Base-by-base conservation (phyloP, 2,113 vertebrate species). In the Beaufortia kweichowensis region DNA sequence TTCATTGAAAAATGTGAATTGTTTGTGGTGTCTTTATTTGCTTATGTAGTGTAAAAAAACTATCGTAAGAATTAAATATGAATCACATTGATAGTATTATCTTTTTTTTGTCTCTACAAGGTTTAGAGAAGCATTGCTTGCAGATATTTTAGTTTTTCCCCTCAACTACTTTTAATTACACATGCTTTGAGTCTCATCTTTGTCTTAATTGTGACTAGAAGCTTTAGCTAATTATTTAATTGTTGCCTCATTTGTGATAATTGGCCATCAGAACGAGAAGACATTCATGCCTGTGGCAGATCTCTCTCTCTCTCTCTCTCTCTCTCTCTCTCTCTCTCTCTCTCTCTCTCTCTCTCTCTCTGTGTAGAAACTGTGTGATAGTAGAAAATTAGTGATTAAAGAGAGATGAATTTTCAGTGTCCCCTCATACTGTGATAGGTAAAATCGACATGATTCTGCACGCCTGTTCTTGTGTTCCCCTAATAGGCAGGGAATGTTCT, bases 211-310 rank as follows among this genome's bases (percentile, higher is more conserved):
- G 77, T 78, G 50, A 79, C 64, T 79, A 75, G 39, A 75, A 61
- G 79, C 39, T 64, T 77, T 63, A 64, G 35, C 84, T 80, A 83
- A 83, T 78, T 75, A 80, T 84, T 84, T 80, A 82, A 82, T 84
- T 85, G 82, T 83, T 82, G 75, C 75, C 77, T 82, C 79, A 79
- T 77, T 84, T 84, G 76, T 78, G 64, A 53, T 84, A 84, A 84
- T 84, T 86, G 81, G 77, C 66, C 62, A 65, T 84, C 55, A 81
- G 77, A 81, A 67, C 72, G 31, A 82, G 79, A 75, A 70, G 72
- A 63, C 76, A 74, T 59, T 69, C 72, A 39, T 74, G 77, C 73
- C 67, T 78, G 64, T 80, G 67, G 62, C 56, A 67, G 63, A 72
- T 79, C 73, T 71, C 21, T 26, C 28, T 59, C n/a, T 50, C 43